Conservation (phyloP, 2,888 invertebrate genomes). For the Malachius bipustulatus region DNA sequence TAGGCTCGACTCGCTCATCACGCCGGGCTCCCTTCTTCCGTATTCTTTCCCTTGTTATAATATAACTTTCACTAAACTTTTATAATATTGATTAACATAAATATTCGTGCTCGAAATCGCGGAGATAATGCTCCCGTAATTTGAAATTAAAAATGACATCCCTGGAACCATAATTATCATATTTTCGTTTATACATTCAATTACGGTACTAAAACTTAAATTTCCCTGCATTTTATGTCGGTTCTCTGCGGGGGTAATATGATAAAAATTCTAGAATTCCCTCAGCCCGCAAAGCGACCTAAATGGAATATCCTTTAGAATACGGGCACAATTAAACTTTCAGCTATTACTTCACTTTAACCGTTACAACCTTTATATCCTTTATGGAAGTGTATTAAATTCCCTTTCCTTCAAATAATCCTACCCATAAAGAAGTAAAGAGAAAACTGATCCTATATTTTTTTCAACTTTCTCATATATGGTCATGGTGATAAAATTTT, state of each 20-base stretch:
- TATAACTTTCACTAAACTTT: constrained; percentile 26
- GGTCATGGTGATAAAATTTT: no score
- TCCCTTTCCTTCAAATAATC: no score
- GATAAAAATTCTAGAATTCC: no score
- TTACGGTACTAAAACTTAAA: constrained; percentile 21
- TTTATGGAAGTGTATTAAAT: no score
- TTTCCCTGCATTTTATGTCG: constrained; percentile 14
- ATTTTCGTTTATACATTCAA: constrained; percentile 25
- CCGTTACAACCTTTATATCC: no score
- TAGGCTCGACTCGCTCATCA: constrained; percentile 26
- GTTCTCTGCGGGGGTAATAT: constrained; percentile 18
- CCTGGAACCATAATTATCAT: constrained; percentile 16
- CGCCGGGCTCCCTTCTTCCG: constrained; percentile 24
- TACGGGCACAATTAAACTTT: no score
- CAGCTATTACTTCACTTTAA: no score
- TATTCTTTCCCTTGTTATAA: constrained; percentile 24
- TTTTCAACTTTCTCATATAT: no score
- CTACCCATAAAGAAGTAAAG: no score
- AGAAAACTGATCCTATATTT: no score
- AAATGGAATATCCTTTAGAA: no score
- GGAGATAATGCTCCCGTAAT: constrained; percentile 17
- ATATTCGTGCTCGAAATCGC: constrained; percentile 25
- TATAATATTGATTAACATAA: constrained; percentile 30
- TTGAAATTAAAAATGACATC: constrained; percentile 18
- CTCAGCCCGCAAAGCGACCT: no score